phyloP scores from a whole-genome alignment of 2,113 vertebrate genomes.

The Oxyura jamaicensis region DNA sequence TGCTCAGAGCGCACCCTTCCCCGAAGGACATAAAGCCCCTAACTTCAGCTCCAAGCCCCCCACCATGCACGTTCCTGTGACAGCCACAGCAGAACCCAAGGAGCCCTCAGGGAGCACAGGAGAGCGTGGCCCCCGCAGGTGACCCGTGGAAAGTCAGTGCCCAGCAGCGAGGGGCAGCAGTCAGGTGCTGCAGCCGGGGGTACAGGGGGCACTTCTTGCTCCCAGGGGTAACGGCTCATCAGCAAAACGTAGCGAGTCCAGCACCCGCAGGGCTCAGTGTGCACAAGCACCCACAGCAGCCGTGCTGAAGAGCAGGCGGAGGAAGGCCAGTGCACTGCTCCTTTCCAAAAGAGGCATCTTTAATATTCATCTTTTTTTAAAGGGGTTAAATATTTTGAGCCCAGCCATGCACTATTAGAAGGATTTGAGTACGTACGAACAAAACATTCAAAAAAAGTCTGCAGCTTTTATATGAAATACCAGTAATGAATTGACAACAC shows the following conservation, averaged over 20 bases:
- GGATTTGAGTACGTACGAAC: slow-evolving; percentile 39
- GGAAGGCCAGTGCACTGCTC: neutral
- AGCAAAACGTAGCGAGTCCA: accelerated
- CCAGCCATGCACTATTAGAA: slow-evolving; percentile 9
- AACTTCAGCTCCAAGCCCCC: neutral
- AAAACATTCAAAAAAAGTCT: slow-evolving; percentile 50
- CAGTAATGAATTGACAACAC: slow-evolving; percentile 55
- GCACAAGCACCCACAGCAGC: neutral
- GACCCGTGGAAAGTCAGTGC: accelerated
- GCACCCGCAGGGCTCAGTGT: accelerated
- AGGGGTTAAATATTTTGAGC: slow-evolving; percentile 41
- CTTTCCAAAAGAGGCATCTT: neutral
- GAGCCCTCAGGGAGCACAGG: no score
- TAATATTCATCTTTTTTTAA: neutral
- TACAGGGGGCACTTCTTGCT: neutral
- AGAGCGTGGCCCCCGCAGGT: neutral
- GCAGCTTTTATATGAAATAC: slow-evolving; percentile 58
- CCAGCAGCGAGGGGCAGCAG: accelerated
- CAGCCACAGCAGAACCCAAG: neutral
- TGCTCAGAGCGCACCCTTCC: neutral
- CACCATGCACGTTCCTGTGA: accelerated
- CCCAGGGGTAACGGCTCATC: neutral
- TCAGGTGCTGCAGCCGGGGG: neutral
- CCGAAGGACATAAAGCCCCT: no score
- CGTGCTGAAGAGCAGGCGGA: neutral